These are phyloP conservation scores for Barypeithes pellucidus DNA, from an alignment of 2,888 invertebrate species.

Conservation along the genomic window DNA sequence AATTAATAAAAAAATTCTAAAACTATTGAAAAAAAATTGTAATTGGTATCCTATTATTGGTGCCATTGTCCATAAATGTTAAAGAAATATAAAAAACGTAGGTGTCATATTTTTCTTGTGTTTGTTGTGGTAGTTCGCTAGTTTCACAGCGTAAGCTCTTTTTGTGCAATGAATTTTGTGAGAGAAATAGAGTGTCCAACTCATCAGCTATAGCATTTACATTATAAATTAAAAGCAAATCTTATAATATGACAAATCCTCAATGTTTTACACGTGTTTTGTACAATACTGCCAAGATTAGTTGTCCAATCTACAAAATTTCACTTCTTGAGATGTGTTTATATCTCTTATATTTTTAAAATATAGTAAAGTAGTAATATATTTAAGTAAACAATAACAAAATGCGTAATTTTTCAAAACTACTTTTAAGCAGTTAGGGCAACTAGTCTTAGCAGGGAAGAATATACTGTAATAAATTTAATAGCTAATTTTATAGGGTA, in stretches of 20 bases:
- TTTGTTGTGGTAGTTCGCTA: slow-evolving; percentile 38
- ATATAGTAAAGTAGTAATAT: too few relatives aligned
- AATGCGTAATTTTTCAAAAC: too few relatives aligned
- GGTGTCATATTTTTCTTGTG: slow-evolving; percentile 66
- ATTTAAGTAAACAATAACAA: too few relatives aligned
- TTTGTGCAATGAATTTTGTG: slow-evolving; percentile 40
- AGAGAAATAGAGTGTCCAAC: slow-evolving; percentile 19
- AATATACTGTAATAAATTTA: background rate
- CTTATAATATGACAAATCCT: background rate
- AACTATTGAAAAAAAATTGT: slow-evolving; percentile 29
- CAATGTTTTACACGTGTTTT: background rate
- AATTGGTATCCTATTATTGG: slow-evolving; percentile 41
- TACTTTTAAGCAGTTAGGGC: too few relatives aligned
- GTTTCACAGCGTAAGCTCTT: background rate
- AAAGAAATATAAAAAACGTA: slow-evolving; percentile 56
- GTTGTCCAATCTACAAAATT: too few relatives aligned
- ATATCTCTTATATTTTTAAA: too few relatives aligned
- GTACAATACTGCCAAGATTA: too few relatives aligned
- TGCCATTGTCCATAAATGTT: slow-evolving; percentile 48
- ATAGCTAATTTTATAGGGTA: background rate
- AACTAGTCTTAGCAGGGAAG: too few relatives aligned
- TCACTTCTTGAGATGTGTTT: too few relatives aligned
- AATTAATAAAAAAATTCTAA: slow-evolving; percentile 27
- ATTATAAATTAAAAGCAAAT: slow-evolving; percentile 10
- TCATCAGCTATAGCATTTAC: slow-evolving; percentile 1